Conservation (phyloP, 2,797 vertebrate genomes). For the Podarcis lilfordi region DNA sequence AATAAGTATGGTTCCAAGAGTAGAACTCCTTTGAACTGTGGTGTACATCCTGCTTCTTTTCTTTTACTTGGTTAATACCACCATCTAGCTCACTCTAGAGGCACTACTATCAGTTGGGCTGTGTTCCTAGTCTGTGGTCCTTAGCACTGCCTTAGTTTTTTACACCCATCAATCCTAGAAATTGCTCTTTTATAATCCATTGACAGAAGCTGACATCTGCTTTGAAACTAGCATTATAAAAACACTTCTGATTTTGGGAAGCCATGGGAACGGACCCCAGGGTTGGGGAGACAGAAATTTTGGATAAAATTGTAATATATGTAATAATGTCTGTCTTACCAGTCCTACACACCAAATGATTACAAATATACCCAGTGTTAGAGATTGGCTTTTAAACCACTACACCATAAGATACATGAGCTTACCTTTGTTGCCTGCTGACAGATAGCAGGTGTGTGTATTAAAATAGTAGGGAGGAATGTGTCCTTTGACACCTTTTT, state of each 20-base stretch:
- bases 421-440: not conserved
- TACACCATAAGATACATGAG: not conserved
- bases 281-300: too few relatives aligned
- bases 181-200: not conserved
- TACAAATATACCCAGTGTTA: not conserved
- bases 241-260: not conserved
- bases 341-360: not conserved
- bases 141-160: not conserved
- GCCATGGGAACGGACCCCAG: too few relatives aligned
- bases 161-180: not conserved
- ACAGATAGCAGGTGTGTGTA: not conserved
- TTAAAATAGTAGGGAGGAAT: not conserved
- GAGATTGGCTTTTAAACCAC: not conserved
- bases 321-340: not conserved
- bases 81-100: slow-evolving; percentile 27
- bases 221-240: not conserved
- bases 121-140: not conserved
- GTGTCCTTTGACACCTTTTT: not conserved
- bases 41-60: not conserved
- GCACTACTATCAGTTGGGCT: not conserved
- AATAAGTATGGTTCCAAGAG: not conserved
- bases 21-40: not conserved
- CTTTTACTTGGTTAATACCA: slow-evolving; percentile 21
- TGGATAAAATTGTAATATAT: not conserved
- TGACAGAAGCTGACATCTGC: not conserved